Evolutionary conservation across 2,113 vertebrate species (phyloP).

Genomic region (Hydrolagus affinis): DNA sequence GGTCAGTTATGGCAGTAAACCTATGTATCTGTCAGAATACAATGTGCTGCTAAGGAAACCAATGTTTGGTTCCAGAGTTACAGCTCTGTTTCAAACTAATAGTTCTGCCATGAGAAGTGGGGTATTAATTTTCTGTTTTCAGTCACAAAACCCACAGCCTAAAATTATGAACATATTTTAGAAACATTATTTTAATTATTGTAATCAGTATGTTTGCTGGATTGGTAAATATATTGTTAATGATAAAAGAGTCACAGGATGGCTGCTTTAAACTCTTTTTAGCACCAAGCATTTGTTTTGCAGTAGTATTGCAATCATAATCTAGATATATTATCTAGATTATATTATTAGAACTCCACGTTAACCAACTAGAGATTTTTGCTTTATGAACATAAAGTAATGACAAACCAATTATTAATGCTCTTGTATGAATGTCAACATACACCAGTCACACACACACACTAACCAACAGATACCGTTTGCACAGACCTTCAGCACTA

Average conservation of each 20-base stretch:
- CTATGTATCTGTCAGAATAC: background rate
- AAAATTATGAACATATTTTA: background rate
- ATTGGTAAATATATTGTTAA: no score
- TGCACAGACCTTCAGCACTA: background rate
- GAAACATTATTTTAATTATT: background rate
- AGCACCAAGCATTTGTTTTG: no score
- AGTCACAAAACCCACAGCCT: background rate
- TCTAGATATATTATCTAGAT: background rate
- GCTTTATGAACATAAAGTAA: background rate
- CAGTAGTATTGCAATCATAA: no score
- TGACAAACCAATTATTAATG: background rate
- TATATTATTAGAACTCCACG: background rate
- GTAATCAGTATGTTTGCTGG: no score
- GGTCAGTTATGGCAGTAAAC: background rate
- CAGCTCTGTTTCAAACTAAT: conserved; percentile 5
- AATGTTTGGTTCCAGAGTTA: background rate
- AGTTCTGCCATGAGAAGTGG: background rate
- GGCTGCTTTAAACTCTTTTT: no score
- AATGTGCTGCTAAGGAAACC: conserved; percentile 17
- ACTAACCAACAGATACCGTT: background rate
- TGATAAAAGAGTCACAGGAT: no score
- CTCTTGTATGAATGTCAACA: background rate
- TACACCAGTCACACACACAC: no score
- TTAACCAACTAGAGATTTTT: background rate
- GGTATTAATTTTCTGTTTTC: background rate